Evolutionary conservation across 2,113 vertebrate genomes (phyloP), one percentile per base, ranked within the genome.

Genomic region (Rhea americana): DNA sequence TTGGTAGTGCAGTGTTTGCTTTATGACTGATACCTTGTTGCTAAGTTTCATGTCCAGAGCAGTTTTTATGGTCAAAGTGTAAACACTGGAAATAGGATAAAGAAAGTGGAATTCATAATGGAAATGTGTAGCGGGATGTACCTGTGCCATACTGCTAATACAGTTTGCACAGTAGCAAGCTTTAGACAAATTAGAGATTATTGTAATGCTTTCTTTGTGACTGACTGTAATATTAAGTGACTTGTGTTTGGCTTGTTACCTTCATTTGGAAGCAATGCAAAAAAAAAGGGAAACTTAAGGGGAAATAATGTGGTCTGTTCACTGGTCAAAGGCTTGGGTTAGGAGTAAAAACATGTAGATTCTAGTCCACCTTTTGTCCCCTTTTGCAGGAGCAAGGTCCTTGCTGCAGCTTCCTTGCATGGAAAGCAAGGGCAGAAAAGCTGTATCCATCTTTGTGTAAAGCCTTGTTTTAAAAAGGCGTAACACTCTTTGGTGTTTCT

Each of bases 211-310:
- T 70, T 79, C 50, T 77, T 30, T 0, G 0, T 43, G 62, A 8
- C 39, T 77, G 63, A 22, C n/a, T 87, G n/a, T 79, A 65, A 10
- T 1, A 12, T 71, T 87, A 3, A 4, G 8, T 73, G 48, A 26
- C 43, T 79, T 58, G 4, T 4, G 2, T 87, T 91, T 83, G 50
- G 12, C 55, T 89, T 53, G 37, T 71, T 87, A 74, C 35, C 22
- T 91, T 80, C 18, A 13, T 66, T 92, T 72, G 25, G 53, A 86
- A 85, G 28, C 25, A 18, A 25, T 55, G 45, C 14, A 1, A 32
- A 14, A 77, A 14, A 77, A 55, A 24, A n/a, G 6, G 9, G 8
- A 47, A 5, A 24, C 9, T n/a, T 47, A 1, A 0, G 6, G 6
- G 12, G 32, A 61, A 28, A 51, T 25, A 66, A 28, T 1, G 0